A percentile compares a stretch with the other conserved stretches of the same genome.
Evolutionary conservation across 2,113 vertebrate species (phyloP).

Genomic region (Meriones unguiculatus): DNA sequence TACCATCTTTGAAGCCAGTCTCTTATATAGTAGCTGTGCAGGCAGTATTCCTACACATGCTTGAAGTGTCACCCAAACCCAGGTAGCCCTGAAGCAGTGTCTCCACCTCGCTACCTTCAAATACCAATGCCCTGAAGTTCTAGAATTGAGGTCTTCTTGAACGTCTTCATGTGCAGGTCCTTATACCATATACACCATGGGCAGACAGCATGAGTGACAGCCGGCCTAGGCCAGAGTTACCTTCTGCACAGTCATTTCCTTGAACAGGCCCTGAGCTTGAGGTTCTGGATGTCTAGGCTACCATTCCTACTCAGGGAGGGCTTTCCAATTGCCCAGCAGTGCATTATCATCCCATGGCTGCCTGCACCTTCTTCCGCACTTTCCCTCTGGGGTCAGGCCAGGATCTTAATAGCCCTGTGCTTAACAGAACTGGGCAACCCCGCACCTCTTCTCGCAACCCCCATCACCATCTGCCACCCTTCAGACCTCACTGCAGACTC

Average conservation of each 20-base stretch:
- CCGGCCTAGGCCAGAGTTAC: background rate
- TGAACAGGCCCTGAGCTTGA: background rate
- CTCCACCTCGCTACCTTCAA: background rate
- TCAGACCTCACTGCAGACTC: background rate
- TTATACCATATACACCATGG: background rate
- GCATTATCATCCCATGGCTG: background rate
- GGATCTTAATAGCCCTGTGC: background rate
- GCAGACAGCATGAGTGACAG: background rate
- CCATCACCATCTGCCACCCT: background rate
- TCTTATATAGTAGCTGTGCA: background rate
- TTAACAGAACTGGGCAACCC: background rate
- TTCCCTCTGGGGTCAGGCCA: background rate
- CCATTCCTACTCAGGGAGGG: background rate
- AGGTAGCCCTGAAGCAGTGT: background rate
- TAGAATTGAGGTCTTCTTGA: background rate
- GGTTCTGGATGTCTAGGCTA: background rate
- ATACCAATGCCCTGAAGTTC: background rate
- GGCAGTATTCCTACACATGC: background rate
- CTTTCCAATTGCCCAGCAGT: background rate
- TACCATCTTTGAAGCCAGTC: background rate
- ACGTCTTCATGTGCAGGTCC: background rate
- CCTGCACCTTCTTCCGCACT: background rate
- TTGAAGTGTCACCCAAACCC: background rate
- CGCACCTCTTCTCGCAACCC: background rate
- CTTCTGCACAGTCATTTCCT: constrained; percentile 4